Conservation (phyloP, 1,140 invertebrate genomes). For the Sinella curviseta region DNA sequence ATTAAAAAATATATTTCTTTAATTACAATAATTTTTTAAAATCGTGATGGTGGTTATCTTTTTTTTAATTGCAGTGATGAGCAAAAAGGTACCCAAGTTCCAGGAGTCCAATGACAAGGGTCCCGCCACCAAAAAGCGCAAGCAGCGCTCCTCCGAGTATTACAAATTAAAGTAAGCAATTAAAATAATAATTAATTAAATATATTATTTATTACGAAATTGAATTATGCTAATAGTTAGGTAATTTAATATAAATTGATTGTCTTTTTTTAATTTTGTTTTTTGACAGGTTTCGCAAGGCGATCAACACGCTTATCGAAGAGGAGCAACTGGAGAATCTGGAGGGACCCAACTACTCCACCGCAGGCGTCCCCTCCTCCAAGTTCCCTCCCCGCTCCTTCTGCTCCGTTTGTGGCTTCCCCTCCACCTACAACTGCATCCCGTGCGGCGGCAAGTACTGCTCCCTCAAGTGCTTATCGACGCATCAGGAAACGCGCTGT, state of each 20-base stretch:
- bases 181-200: neutral
- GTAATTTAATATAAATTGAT: too few species aligned
- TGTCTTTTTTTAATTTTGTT: too few species aligned
- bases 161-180: constrained; percentile 73
- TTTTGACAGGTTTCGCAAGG: constrained; percentile 79
- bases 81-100: constrained; percentile 94
- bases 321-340: constrained; percentile 79
- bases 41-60: neutral
- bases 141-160: constrained; percentile 78
- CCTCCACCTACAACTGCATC: constrained; percentile 87
- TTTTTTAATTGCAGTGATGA: constrained; percentile 73
- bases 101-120: constrained; percentile 81
- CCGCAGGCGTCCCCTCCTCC: constrained; percentile 71
- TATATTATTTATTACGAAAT: neutral
- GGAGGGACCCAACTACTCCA: constrained; percentile 75
- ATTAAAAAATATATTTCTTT: neutral
- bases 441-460: constrained; percentile 84
- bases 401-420: constrained; percentile 93
- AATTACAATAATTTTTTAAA: too few species aligned
- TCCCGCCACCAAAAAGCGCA: constrained; percentile 71
- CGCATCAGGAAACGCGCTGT: constrained; percentile 91
- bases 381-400: constrained; percentile 83
- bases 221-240: neutral
- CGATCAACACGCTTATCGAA: constrained; percentile 82
- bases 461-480: constrained; percentile 79